A percentile compares a stretch with the other conserved stretches of the same genome.
phyloP scores from a whole-genome alignment of 92 coral and sea anemone genomes.

The Pocillopora meandrina region DNA sequence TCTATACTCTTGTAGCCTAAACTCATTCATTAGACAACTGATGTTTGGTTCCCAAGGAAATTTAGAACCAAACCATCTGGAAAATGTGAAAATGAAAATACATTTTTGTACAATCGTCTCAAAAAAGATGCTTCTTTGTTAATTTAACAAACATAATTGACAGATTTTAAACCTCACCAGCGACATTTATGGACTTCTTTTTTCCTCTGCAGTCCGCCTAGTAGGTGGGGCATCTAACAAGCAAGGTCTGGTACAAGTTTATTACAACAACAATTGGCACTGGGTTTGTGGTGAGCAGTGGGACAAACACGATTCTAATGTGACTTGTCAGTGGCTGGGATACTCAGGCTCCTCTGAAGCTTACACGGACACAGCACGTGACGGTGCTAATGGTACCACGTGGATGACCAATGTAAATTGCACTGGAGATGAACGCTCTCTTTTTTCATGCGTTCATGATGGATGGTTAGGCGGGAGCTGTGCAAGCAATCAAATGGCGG shows the following conservation, averaged over 20 bases:
- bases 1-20: no score
- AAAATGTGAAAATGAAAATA: no score
- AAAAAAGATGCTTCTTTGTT: no score
- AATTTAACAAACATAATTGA: no score
- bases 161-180: no score
- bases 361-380: neutral
- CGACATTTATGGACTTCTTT: neutral
- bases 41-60: no score
- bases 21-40: no score
- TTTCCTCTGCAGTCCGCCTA: conserved; percentile 35
- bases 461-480: conserved; percentile 10
- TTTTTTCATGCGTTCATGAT: conserved; percentile 14
- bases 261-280: conserved; percentile 50
- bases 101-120: no score
- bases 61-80: no score
- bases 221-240: conserved; percentile 33
- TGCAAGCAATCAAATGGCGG: conserved; percentile 12
- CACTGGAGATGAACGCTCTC: conserved; percentile 21
- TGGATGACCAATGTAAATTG: conserved; percentile 34
- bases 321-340: conserved; percentile 56
- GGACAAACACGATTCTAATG: conserved; percentile 46
- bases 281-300: conserved; percentile 51
- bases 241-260: conserved; percentile 56
- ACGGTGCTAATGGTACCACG: neutral
- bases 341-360: conserved; percentile 7